A percentile compares a stretch with the other conserved stretches of the same genome.
phyloP scores from a whole-genome alignment of 2,888 invertebrate species.

The Sarcophaga subvicina region DNA sequence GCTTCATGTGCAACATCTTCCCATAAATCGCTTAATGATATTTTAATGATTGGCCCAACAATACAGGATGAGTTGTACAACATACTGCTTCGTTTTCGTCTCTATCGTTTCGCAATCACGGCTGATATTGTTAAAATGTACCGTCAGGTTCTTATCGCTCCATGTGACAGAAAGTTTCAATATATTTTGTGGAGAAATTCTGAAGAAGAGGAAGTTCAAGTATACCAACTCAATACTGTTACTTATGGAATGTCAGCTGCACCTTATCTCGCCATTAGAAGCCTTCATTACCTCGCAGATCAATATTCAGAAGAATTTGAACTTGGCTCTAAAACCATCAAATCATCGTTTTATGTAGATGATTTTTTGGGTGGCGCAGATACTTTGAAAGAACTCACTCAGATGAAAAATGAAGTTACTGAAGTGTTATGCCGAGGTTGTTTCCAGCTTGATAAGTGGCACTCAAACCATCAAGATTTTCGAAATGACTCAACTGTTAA shows the following conservation, averaged over 20 bases:
- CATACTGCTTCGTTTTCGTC: conserved; percentile 41
- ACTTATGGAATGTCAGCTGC: conserved; percentile 55
- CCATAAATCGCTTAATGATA: too few relatives aligned
- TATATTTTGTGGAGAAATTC: not conserved
- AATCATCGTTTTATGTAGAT: conserved; percentile 38
- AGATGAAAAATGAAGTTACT: conserved; percentile 19
- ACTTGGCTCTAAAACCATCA: conserved; percentile 35
- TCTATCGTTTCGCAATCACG: conserved; percentile 55
- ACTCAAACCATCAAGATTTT: not conserved
- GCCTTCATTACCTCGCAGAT: conserved; percentile 49
- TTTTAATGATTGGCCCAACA: conserved; percentile 61
- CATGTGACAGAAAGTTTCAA: conserved; percentile 5
- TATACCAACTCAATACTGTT: not conserved
- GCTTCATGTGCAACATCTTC: conserved; percentile 35
- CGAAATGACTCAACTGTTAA: not conserved
- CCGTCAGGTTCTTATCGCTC: conserved; percentile 55
- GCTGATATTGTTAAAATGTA: conserved; percentile 66
- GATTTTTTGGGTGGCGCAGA: conserved; percentile 33
- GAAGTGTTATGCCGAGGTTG: not conserved
- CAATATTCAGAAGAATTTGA: conserved; percentile 37
- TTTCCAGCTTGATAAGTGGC: not conserved
- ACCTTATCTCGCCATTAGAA: conserved; percentile 53
- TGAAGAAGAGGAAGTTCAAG: not conserved
- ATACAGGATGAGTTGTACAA: conserved; percentile 48
- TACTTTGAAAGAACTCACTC: not conserved